phyloP scores from a whole-genome alignment of 2,888 invertebrate species.

The Ormyrus rosae region DNA sequence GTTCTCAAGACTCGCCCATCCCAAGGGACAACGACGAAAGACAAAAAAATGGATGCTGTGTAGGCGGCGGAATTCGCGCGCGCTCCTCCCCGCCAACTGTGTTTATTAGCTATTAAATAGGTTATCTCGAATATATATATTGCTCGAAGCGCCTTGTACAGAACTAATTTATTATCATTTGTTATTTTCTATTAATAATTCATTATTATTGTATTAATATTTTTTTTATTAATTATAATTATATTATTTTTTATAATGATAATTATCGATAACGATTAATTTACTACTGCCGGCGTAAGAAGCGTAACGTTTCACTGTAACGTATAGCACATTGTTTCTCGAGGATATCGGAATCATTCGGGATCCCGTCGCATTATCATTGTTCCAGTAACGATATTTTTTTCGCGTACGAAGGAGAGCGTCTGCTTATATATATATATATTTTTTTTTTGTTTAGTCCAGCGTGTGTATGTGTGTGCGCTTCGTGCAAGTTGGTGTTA shows the following conservation, averaged over 20 bases:
- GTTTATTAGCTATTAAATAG: slow-evolving; percentile 67
- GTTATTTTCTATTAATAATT: slow-evolving; percentile 72
- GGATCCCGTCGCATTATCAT: slow-evolving; percentile 69
- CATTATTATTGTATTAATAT: slow-evolving; percentile 65
- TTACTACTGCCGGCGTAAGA: slow-evolving; percentile 39
- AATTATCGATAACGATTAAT: slow-evolving; percentile 45
- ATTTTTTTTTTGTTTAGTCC: slow-evolving; percentile 42
- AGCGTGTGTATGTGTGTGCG: slow-evolving; percentile 51
- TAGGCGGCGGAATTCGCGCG: slow-evolving; percentile 60
- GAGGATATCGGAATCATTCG: not conserved
- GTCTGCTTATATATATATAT: slow-evolving; percentile 1
- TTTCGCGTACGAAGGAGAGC: slow-evolving; percentile 59
- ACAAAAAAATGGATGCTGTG: slow-evolving; percentile 66
- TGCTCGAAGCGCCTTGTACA: slow-evolving; percentile 74
- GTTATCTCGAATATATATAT: slow-evolving; percentile 59
- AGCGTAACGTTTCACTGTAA: not conserved
- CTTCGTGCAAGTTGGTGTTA: slow-evolving; percentile 54
- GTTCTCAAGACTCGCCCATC: not conserved
- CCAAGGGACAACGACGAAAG: slow-evolving; percentile 33
- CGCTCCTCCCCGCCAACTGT: slow-evolving; percentile 31
- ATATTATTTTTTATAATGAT: slow-evolving; percentile 41
- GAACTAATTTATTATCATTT: slow-evolving; percentile 76
- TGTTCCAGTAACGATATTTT: slow-evolving; percentile 66
- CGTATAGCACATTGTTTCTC: not conserved
- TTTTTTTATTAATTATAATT: slow-evolving; percentile 44